phyloP scores from a whole-genome alignment of 2,888 invertebrate genomes.

The Ametastegia equiseti region DNA sequence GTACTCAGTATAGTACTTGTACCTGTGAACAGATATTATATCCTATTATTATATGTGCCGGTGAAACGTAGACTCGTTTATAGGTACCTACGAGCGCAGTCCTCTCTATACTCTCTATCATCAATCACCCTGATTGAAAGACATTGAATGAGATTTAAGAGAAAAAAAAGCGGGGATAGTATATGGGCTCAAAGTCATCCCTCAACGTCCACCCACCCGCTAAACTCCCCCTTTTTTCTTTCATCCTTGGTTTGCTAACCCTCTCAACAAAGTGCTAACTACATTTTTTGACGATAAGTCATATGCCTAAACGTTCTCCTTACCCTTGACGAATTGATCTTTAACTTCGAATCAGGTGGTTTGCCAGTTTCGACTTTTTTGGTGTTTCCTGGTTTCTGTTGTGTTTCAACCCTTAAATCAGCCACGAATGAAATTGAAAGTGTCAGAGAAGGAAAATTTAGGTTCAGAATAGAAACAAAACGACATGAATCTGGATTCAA shows the following conservation, averaged over 20 bases:
- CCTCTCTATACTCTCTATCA: constrained; percentile 59
- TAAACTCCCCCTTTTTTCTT: background rate
- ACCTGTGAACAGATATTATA: constrained; percentile 11
- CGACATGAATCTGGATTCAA: too few relatives aligned
- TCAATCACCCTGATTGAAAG: constrained; percentile 71
- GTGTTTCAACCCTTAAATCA: background rate
- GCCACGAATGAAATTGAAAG: too few relatives aligned
- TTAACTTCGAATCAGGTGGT: background rate
- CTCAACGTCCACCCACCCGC: constrained; percentile 56
- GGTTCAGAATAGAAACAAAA: too few relatives aligned
- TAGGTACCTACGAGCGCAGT: background rate
- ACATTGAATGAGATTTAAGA: constrained; percentile 67
- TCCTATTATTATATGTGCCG: background rate
- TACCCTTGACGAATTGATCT: background rate
- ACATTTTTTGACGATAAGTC: constrained; percentile 27
- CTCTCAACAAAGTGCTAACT: constrained; percentile 33
- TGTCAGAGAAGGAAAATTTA: too few relatives aligned
- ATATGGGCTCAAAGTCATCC: constrained; percentile 52
- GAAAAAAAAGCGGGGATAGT: constrained; percentile 49
- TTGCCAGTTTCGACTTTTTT: background rate
- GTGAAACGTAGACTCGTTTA: background rate
- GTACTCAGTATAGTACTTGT: background rate
- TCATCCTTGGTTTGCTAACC: background rate
- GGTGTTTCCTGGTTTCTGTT: background rate
- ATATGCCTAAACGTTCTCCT: background rate